A percentile compares a stretch with the other conserved stretches of the same genome.
phyloP scores from a whole-genome alignment of 2,113 vertebrate genomes.

The Menura novaehollandiae region DNA sequence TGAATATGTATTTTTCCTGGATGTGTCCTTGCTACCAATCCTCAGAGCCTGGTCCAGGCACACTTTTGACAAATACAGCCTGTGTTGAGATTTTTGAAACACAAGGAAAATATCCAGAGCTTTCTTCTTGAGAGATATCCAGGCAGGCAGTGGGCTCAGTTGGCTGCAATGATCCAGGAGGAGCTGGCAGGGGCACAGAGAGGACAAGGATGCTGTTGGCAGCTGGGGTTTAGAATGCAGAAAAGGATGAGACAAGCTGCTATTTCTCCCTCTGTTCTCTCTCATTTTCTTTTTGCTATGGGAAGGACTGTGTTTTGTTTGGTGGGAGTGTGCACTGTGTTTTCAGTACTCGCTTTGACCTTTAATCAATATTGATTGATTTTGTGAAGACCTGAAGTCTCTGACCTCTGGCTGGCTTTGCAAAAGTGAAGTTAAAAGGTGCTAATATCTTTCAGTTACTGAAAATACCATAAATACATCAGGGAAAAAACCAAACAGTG shows the following conservation, averaged over 20 bases:
- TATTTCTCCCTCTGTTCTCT: background rate
- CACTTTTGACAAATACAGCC: background rate
- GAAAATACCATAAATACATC: background rate
- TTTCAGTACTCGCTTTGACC: background rate
- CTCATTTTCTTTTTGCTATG: background rate
- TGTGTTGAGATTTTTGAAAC: background rate
- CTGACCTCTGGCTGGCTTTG: background rate
- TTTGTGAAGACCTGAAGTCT: background rate
- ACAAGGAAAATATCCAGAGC: background rate
- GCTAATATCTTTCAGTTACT: background rate
- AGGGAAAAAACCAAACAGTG: background rate
- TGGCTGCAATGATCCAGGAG: background rate
- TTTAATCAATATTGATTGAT: slow-evolving; percentile 34
- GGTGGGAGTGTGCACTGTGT: background rate
- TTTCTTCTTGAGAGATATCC: background rate
- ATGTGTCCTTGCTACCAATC: background rate
- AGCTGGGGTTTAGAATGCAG: background rate
- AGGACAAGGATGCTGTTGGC: background rate
- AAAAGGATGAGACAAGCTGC: background rate
- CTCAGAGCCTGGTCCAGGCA: background rate
- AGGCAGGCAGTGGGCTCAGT: background rate
- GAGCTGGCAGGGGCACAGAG: background rate
- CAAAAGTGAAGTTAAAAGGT: background rate
- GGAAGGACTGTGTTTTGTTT: background rate
- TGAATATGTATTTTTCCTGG: background rate